These are phyloP conservation scores for Lucinisca nassula DNA, from an alignment of 2,888 invertebrate species.

Conservation along the genomic window DNA sequence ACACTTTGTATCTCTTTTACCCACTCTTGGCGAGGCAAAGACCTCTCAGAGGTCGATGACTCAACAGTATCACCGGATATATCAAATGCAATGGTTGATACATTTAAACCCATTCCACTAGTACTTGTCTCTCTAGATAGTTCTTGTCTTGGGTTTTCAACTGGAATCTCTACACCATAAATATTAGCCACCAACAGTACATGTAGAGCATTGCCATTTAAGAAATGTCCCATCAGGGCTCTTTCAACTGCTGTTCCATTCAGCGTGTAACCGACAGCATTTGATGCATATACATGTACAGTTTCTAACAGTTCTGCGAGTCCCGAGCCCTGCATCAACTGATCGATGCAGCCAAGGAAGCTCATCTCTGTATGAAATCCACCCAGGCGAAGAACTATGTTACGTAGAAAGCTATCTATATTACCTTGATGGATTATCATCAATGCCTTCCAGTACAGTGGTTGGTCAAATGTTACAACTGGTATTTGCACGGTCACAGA, in stretches of 20 bases:
- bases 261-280: conserved; percentile 70
- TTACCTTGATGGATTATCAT: conserved; percentile 33
- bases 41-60: too few relatives aligned
- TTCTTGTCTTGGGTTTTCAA: too few relatives aligned
- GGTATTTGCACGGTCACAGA: too few relatives aligned
- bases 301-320: conserved; percentile 66
- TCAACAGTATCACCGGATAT: too few relatives aligned
- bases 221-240: conserved; percentile 66
- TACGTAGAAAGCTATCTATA: conserved; percentile 33
- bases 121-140: too few relatives aligned
- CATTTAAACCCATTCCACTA: too few relatives aligned
- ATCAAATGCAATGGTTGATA: too few relatives aligned
- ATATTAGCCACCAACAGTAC: background rate
- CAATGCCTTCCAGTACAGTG: conserved; percentile 65
- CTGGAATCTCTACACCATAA: background rate
- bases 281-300: conserved; percentile 65
- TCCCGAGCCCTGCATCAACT: conserved; percentile 68
- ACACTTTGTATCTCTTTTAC: too few relatives aligned
- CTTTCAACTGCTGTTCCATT: conserved; percentile 68
- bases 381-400: conserved; percentile 55
- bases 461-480: conserved; percentile 73
- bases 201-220: conserved; percentile 56
- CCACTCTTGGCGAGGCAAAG: too few relatives aligned
- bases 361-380: conserved; percentile 67
- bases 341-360: conserved; percentile 72